Conservation (phyloP, 2,113 vertebrate genomes). For the Malurus melanocephalus region DNA sequence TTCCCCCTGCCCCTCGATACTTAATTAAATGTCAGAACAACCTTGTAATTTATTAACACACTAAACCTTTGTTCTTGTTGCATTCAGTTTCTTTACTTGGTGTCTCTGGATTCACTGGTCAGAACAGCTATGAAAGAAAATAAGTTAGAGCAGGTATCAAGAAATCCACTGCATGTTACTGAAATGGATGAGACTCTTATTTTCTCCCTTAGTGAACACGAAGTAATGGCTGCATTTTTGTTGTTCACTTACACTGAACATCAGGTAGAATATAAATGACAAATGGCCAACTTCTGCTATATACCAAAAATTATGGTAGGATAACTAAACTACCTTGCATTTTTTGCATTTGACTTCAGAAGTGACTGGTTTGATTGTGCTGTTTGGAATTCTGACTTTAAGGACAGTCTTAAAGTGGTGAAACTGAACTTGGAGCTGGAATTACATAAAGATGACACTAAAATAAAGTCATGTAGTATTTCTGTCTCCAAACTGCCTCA, state of each 20-base stretch:
- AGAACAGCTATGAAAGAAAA: not conserved
- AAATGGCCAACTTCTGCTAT: not conserved
- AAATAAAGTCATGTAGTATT: not conserved
- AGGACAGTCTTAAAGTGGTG: not conserved
- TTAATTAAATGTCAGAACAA: not conserved
- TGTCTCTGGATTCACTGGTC: not conserved
- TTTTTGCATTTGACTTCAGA: not conserved
- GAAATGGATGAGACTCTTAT: not conserved
- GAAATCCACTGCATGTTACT: not conserved
- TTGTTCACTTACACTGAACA: not conserved
- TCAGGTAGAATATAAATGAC: not conserved
- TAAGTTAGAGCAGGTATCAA: not conserved
- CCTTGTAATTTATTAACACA: not conserved
- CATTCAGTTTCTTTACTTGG: not conserved
- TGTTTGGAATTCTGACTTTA: not conserved
- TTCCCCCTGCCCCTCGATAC: accelerated
- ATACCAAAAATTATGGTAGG: not conserved
- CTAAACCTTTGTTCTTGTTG: not conserved
- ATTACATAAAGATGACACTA: not conserved
- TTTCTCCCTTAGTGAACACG: not conserved
- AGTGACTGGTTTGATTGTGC: not conserved
- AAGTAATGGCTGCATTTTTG: not conserved
- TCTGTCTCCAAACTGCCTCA: not conserved
- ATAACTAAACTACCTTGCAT: not conserved
- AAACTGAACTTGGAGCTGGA: not conserved